Evolutionary conservation across 2,888 invertebrate species (phyloP).

Genomic region (Cactoblastis cactorum): DNA sequence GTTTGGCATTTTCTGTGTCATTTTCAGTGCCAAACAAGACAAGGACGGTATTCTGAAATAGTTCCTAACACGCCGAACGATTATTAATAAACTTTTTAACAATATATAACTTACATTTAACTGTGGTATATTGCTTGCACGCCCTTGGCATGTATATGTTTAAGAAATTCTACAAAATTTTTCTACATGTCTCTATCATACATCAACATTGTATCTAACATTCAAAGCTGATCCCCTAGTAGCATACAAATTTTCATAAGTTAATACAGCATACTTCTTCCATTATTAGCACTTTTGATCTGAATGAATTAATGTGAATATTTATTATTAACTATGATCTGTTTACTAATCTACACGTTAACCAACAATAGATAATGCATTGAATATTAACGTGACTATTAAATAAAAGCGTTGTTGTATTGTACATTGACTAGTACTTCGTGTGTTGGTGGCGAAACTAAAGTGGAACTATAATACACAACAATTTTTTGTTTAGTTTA

Average conservation of each 20-base stretch:
- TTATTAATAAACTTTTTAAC: conserved; percentile 17
- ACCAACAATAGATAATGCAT: conserved; percentile 32
- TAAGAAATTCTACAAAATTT: conserved; percentile 46
- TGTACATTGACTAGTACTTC: conserved; percentile 46
- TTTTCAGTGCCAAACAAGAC: conserved; percentile 10
- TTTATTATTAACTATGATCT: conserved; percentile 15
- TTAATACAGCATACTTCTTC: conserved; percentile 31
- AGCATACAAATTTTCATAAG: conserved; percentile 64
- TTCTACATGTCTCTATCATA: conserved; percentile 43
- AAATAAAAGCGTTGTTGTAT: conserved; percentile 28
- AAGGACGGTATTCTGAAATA: conserved; percentile 17
- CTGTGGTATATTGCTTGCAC: conserved; percentile 38
- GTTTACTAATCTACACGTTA: conserved; percentile 33
- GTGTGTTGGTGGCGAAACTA: conserved; percentile 22
- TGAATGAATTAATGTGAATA: conserved; percentile 24
- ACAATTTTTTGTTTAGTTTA: conserved; percentile 14
- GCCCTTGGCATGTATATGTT: conserved; percentile 36
- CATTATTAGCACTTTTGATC: conserved; percentile 32
- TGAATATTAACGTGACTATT: conserved; percentile 30
- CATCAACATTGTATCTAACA: conserved; percentile 51
- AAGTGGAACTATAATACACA: conserved; percentile 5
- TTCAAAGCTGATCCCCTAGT: conserved; percentile 57
- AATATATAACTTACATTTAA: conserved; percentile 23
- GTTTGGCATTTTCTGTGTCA: neutral
- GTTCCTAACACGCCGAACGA: conserved; percentile 14